Evolutionary conservation across 2,797 vertebrate genomes (phyloP), one percentile per base, ranked within the genome.

Genomic region (Chaenodraco wilsoni): DNA sequence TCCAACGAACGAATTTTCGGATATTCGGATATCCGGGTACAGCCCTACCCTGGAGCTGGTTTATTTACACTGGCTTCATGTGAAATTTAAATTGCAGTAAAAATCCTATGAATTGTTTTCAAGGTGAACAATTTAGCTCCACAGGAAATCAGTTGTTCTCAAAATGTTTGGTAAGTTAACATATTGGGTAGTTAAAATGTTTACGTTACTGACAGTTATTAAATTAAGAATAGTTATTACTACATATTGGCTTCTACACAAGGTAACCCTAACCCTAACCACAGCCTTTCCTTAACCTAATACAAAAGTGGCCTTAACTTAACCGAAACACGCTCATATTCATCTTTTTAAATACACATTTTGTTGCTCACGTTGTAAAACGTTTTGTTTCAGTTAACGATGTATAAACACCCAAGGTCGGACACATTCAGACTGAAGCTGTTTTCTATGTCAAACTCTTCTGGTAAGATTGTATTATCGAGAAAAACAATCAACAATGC

Each of bases 401-500:
- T 10, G 4, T 13, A 16, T 23, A 3, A 15, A 33, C 37, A 11
- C 48, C 37, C 37, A 17, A 5, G n/a, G 37, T 3, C 5, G 8
- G 7, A 55, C 44, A 67, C 48, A 33, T 45, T 51, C 0, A 15
- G 12, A 55, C 13, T 11, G 1, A 1, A n/a, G 21, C n/a, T 21
- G 15, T 78, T 50, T 46, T 0, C 83, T 66, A 41, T 23, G 63
- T 72, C 33, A 21, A 6, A 52, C 48, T 62, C 15, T 15, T 74
- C 44, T 1, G 19, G 31, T 37, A 10, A 16, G n/a, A 40, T 54
- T 78, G 78, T 55, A 76, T 48, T 72, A 58, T 67, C 33, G 1
- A 60, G 33, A 73, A 74, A 19, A 65, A 67, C 27, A 54, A 82
- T 41, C 8, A 64, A 51, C 45, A 43, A 17, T 54, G 62, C 64